A percentile compares a stretch with the other conserved stretches of the same genome.
Conservation (phyloP, 2,113 vertebrate species). For the Pterocles burchelli region DNA sequence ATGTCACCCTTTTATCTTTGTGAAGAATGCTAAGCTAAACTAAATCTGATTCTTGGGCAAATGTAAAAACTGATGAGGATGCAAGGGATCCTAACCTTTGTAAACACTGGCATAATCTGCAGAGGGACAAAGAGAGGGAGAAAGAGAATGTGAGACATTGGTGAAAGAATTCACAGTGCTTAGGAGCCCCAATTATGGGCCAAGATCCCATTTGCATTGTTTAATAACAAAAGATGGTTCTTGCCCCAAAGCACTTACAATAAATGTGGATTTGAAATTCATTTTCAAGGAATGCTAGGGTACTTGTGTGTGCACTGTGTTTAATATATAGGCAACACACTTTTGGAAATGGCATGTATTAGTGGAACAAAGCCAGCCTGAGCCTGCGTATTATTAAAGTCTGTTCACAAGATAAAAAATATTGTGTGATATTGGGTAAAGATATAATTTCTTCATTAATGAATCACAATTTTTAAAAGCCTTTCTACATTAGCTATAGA, state of each 20-base stretch:
- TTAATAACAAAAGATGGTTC: slow-evolving; percentile 58
- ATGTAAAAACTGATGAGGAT: slow-evolving; percentile 47
- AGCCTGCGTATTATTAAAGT: background rate
- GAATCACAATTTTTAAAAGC: slow-evolving; percentile 38
- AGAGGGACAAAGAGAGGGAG: slow-evolving; percentile 33
- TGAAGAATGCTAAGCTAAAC: slow-evolving; percentile 48
- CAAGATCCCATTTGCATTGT: slow-evolving; percentile 58
- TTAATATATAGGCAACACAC: slow-evolving; percentile 36
- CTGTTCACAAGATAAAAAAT: slow-evolving; percentile 44
- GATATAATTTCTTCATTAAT: slow-evolving; percentile 46
- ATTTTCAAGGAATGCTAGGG: slow-evolving; percentile 54
- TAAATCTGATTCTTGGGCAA: slow-evolving; percentile 38
- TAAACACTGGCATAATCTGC: slow-evolving; percentile 60
- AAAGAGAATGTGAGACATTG: slow-evolving; percentile 55
- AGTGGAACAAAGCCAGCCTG: slow-evolving; percentile 44
- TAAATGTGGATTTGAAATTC: slow-evolving; percentile 62
- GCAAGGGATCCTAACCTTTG: slow-evolving; percentile 48
- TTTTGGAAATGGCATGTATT: slow-evolving; percentile 48
- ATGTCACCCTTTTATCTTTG: slow-evolving; percentile 43
- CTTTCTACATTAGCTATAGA: slow-evolving; percentile 27
- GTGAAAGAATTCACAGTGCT: slow-evolving; percentile 55
- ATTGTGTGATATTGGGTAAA: slow-evolving; percentile 34
- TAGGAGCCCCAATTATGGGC: slow-evolving; percentile 59
- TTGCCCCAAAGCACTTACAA: slow-evolving; percentile 48
- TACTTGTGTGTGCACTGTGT: slow-evolving; percentile 26